A percentile compares a stretch with the other conserved stretches of the same genome.
phyloP scores from a whole-genome alignment of 2,113 vertebrate species.

The Antechinus flavipes region DNA sequence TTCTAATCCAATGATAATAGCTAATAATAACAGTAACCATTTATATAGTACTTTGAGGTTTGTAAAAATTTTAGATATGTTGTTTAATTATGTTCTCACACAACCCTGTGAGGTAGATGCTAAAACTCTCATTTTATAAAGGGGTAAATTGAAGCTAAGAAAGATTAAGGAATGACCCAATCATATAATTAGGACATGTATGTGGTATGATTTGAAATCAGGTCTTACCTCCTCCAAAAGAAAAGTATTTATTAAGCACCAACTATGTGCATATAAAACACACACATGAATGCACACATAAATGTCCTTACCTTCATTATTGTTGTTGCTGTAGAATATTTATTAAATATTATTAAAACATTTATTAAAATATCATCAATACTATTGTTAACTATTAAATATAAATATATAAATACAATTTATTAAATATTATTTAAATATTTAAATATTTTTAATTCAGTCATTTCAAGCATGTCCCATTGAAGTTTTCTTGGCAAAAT shows the following conservation, averaged over 20 bases:
- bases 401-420: too few relatives aligned
- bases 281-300: neutral
- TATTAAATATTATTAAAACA: too few relatives aligned
- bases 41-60: neutral
- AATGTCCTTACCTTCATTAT: neutral
- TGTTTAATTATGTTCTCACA: neutral
- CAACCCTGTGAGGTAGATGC: neutral
- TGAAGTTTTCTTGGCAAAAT: neutral
- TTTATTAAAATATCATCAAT: too few relatives aligned
- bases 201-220: neutral
- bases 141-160: neutral
- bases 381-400: too few relatives aligned
- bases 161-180: neutral
- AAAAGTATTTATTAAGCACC: neutral
- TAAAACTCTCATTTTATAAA: neutral
- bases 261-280: too few relatives aligned
- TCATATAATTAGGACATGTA: neutral
- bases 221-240: neutral
- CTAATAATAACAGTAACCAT: neutral
- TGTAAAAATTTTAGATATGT: neutral
- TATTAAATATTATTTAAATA: too few relatives aligned
- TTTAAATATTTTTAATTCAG: too few relatives aligned
- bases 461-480: too few relatives aligned
- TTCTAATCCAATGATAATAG: neutral
- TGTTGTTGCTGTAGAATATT: neutral